Evolutionary conservation across 2,888 invertebrate species (phyloP), one percentile per base, ranked within the genome.

Genomic region (Lasioglossum malachurum): DNA sequence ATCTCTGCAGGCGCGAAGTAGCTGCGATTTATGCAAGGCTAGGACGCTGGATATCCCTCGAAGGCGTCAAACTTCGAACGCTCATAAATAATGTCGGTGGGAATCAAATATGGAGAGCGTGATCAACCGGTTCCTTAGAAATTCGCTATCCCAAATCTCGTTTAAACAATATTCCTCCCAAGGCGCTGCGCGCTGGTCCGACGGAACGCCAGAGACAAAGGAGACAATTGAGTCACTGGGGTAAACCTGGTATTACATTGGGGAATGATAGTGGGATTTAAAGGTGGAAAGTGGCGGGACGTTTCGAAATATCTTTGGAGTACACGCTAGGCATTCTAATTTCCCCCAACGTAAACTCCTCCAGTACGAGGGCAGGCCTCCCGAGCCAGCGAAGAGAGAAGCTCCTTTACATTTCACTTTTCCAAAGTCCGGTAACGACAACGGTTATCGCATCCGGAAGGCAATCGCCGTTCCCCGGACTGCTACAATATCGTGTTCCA

Each of bases 381-480:
- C 10, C 19, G 7, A 19, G 16, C 19, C 23, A 8, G 27, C 38
- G 19, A 23, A 23, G 16, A 23, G 16, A 31, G 23, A 67, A 41
- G n/a, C 80, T 73, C 64, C 73, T 84, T 77, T 82, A 82, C 82
- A 82, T 77, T 44, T 46, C n/a, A 16, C 82, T 53, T 77, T 82
- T 67, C 82, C 76, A 84, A 84, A 76, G 64, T 73, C 73, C 27
- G 53, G 27, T 74, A 82, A 84, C 82, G 82, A 23, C 69, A 81
- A 83, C 31, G 81, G 83, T 83, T 83, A 83, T 83, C 83, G 83
- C 83, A 46, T 10, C 57, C 53, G 67, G 75, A 71, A 78, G 60
- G 81, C 49, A 14, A 27, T 14, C 49, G 64, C 38, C 71, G 72
- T 82, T 82, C 41, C 79, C 49, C 44, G 19, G 83, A 60, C 71